Conservation (phyloP, 2,888 invertebrate species). For the Malthinus seriepunctatus region DNA sequence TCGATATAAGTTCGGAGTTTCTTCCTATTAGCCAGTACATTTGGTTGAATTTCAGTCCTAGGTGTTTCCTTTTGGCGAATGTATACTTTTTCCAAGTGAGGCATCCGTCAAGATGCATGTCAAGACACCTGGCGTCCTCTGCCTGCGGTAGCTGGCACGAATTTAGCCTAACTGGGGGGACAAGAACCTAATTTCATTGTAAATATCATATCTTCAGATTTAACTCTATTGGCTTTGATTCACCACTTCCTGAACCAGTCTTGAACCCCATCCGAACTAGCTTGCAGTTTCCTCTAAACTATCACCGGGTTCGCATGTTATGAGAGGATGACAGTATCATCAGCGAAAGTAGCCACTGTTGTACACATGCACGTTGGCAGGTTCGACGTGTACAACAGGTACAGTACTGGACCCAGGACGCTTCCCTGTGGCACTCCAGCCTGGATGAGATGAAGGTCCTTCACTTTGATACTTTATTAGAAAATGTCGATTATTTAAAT, state of each 20-base stretch:
- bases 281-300: background rate
- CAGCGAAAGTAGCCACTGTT: background rate
- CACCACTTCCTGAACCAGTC: background rate
- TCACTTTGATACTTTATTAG: too few relatives aligned
- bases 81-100: slow-evolving; percentile 1
- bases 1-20: background rate
- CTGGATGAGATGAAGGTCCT: too few relatives aligned
- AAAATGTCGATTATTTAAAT: too few relatives aligned
- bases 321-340: background rate
- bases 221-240: background rate
- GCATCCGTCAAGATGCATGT: background rate
- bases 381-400: too few relatives aligned
- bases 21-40: slow-evolving; percentile 10
- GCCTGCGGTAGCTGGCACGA: background rate
- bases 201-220: background rate
- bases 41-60: slow-evolving; percentile 7
- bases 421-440: background rate
- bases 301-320: background rate
- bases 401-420: background rate
- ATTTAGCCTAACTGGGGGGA: too few relatives aligned
- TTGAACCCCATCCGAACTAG: background rate
- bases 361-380: too few relatives aligned
- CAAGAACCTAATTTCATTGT: too few relatives aligned
- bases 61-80: slow-evolving; percentile 1
- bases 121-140: too few relatives aligned